Evolutionary conservation across 2,888 invertebrate species (phyloP).

Genomic region (Hypercompe scribonia): DNA sequence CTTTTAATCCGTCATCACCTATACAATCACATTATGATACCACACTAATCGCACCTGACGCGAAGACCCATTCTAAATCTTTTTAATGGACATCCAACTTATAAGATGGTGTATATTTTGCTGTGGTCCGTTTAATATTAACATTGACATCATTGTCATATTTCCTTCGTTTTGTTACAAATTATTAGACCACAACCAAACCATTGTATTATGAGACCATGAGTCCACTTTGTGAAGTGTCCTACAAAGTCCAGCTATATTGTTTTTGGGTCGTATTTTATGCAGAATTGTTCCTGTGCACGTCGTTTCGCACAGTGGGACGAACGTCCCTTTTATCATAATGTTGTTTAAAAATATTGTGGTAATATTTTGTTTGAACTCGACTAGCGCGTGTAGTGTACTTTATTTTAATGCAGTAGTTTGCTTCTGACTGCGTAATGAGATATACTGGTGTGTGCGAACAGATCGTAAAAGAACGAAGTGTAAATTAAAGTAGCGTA

Average conservation of each 20-base stretch:
- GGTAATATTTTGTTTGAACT: constrained; percentile 46
- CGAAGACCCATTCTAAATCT: constrained; percentile 11
- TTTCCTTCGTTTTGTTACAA: constrained; percentile 36
- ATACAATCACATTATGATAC: not conserved
- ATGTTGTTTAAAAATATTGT: constrained; percentile 42
- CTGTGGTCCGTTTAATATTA: constrained; percentile 26
- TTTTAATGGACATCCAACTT: constrained; percentile 12
- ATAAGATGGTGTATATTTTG: constrained; percentile 5
- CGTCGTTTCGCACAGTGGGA: constrained; percentile 37
- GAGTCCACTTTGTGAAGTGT: constrained; percentile 45
- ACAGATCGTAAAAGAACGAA: constrained; percentile 14
- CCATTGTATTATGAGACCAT: constrained; percentile 38
- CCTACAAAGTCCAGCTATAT: constrained; percentile 39
- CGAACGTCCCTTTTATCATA: constrained; percentile 47
- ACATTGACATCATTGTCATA: constrained; percentile 39
- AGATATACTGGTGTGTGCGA: constrained; percentile 18
- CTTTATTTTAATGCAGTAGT: constrained; percentile 45
- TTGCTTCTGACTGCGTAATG: constrained; percentile 48
- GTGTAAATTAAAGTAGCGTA: not conserved
- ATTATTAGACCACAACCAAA: constrained; percentile 34
- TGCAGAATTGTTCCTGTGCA: constrained; percentile 49
- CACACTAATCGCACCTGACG: constrained; percentile 6
- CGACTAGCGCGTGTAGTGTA: constrained; percentile 37
- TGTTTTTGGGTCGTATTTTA: constrained; percentile 54
- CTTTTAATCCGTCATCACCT: too few species aligned